Evolutionary conservation across 2,113 vertebrate genomes (phyloP).

Genomic region (Gracilinanus agilis): DNA sequence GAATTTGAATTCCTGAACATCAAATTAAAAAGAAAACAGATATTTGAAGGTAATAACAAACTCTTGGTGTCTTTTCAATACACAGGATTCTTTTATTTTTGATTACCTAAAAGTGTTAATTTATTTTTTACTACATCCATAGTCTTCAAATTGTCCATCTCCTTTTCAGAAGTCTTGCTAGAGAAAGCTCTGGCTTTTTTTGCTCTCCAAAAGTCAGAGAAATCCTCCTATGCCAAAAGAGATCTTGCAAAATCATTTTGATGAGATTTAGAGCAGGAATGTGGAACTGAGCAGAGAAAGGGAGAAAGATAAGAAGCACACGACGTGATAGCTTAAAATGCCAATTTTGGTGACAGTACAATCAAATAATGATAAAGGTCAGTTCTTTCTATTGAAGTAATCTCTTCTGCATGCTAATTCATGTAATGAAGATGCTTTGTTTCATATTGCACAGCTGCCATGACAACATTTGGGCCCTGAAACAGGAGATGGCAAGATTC

Average conservation of each 20-base stretch:
- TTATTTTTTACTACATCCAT: not conserved
- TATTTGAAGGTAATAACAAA: slow-evolving; percentile 39
- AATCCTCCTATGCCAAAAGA: not conserved
- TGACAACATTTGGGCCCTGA: slow-evolving; percentile 61
- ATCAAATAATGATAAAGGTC: slow-evolving; percentile 57
- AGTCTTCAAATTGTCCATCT: not conserved
- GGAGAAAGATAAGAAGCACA: slow-evolving; percentile 40
- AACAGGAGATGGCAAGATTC: slow-evolving; percentile 65
- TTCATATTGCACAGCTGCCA: slow-evolving; percentile 60
- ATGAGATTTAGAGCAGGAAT: slow-evolving; percentile 57
- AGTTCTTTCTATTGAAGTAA: slow-evolving; percentile 46
- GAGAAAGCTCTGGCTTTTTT: slow-evolving; percentile 10
- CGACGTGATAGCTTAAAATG: not conserved
- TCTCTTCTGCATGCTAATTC: slow-evolving; percentile 72
- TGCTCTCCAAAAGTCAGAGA: slow-evolving; percentile 19
- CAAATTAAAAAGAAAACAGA: slow-evolving; percentile 11
- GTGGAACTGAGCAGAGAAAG: slow-evolving; percentile 36
- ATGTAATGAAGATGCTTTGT: slow-evolving; percentile 55
- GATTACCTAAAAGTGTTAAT: not conserved
- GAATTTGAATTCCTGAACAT: not conserved
- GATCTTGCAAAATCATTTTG: slow-evolving; percentile 42
- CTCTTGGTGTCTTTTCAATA: slow-evolving; percentile 8
- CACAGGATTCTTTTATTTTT: not conserved
- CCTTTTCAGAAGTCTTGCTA: slow-evolving; percentile 25
- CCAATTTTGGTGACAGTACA: slow-evolving; percentile 37